Percentiles rank a stretch among this genome's conserved stretches.
These are phyloP conservation scores for Bicyclus anynana DNA, from an alignment of 1,140 invertebrate genomes.

Conservation along the genomic window DNA sequence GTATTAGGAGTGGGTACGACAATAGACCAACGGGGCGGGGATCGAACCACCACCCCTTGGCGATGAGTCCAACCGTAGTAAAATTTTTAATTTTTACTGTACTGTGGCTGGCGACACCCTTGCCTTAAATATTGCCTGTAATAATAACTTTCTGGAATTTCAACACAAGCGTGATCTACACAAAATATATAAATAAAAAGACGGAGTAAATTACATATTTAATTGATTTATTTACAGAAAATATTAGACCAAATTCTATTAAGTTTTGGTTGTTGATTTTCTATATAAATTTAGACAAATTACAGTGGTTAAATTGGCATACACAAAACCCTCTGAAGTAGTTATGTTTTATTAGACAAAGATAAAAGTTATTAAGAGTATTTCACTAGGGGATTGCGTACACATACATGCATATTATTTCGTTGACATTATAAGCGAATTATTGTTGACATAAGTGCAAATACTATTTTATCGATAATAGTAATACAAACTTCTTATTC, in stretches of 20 bases:
- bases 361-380: conserved; percentile 16
- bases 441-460: conserved; percentile 50
- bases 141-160: too few species aligned
- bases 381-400: conserved; percentile 36
- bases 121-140: too few species aligned
- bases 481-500: conserved; percentile 60
- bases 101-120: too few species aligned
- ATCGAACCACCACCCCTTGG: too few species aligned
- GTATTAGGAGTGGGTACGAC: too few species aligned
- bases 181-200: conserved; percentile 33
- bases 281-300: conserved; percentile 68
- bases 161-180: not conserved
- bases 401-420: conserved; percentile 15
- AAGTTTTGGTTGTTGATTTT: conserved; percentile 63
- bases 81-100: too few species aligned
- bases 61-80: too few species aligned
- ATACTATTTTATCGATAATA: conserved; percentile 57
- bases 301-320: conserved; percentile 52
- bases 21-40: too few species aligned
- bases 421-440: conserved; percentile 41
- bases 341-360: conserved; percentile 21
- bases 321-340: conserved; percentile 36
- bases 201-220: conserved; percentile 64
- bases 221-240: conserved; percentile 75
- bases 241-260: conserved; percentile 72